Evolutionary conservation across 2,888 invertebrate species (phyloP).

Genomic region (Creontiades dilutus): DNA sequence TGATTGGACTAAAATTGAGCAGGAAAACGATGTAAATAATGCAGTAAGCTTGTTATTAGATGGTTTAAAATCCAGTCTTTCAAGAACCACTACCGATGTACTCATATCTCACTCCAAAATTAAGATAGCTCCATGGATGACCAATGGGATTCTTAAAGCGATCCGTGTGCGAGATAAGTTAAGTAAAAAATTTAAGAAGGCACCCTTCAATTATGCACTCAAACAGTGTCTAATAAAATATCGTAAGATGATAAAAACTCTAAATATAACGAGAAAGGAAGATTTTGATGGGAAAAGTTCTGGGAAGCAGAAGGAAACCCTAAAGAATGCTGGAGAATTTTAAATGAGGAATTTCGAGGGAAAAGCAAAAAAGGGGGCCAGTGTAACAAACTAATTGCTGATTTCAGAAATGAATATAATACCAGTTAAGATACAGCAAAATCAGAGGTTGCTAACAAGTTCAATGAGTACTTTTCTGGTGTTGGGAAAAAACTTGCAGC

Average conservation of each 20-base stretch:
- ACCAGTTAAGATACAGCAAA: not conserved
- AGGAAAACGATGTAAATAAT: not conserved
- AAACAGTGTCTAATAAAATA: not conserved
- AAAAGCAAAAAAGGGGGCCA: not conserved
- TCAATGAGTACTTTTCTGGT: not conserved
- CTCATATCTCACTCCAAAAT: not conserved
- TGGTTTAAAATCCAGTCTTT: not conserved
- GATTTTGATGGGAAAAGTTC: no score
- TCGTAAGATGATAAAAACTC: not conserved
- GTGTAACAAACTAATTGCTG: not conserved
- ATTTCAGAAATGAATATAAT: not conserved
- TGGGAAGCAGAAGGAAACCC: no score
- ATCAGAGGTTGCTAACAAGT: not conserved
- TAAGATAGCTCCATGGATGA: not conserved
- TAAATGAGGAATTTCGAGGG: no score
- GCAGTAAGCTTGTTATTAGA: not conserved
- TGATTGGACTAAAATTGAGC: not conserved
- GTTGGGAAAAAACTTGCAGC: not conserved
- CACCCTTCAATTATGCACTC: not conserved
- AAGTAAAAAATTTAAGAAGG: slow-evolving; percentile 7
- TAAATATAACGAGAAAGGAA: no score
- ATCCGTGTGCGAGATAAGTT: slow-evolving; percentile 19
- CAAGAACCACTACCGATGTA: not conserved
- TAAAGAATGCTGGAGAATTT: no score
- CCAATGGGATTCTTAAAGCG: not conserved